A percentile compares a stretch with the other conserved stretches of the same genome.
Evolutionary conservation across 2,797 vertebrate species (phyloP).

Genomic region (Parotocinclus haroldoi): DNA sequence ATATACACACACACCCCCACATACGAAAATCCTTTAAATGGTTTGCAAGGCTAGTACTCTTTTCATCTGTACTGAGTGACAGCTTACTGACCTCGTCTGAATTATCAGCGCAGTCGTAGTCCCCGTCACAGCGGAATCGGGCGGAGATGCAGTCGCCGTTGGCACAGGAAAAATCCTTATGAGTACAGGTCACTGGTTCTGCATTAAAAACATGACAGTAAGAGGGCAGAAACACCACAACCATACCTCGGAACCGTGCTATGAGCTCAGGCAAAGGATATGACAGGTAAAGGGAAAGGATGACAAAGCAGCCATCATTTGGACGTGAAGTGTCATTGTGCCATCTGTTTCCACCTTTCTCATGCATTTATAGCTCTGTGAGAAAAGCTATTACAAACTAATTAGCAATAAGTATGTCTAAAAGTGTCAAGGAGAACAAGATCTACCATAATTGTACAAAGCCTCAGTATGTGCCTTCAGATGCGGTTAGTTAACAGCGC

Average conservation of each 20-base stretch:
- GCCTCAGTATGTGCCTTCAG: slow-evolving; percentile 13
- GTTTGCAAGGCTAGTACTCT: too few relatives aligned
- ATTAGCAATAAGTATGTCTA: slow-evolving; percentile 47
- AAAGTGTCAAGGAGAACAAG: slow-evolving; percentile 14
- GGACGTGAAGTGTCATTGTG: slow-evolving; percentile 31
- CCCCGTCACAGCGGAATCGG: slow-evolving; percentile 93
- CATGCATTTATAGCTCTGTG: slow-evolving; percentile 16
- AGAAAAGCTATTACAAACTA: slow-evolving; percentile 51
- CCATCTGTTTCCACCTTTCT: slow-evolving; percentile 41
- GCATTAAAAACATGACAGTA: slow-evolving; percentile 27
- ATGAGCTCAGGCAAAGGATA: too few relatives aligned
- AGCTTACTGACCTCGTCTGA: slow-evolving; percentile 86
- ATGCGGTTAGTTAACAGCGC: slow-evolving; percentile 4
- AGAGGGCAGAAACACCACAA: slow-evolving; percentile 6
- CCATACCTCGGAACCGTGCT: not conserved
- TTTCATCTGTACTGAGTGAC: too few relatives aligned
- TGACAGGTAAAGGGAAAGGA: not conserved
- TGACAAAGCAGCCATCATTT: slow-evolving; percentile 19
- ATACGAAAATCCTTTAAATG: too few relatives aligned
- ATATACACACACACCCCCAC: too few relatives aligned
- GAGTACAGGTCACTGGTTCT: slow-evolving; percentile 93
- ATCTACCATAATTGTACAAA: too few relatives aligned
- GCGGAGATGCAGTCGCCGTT: slow-evolving; percentile 96
- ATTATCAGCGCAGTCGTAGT: slow-evolving; percentile 93
- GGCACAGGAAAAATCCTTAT: slow-evolving; percentile 91